Evolutionary conservation across 2,113 vertebrate species (phyloP).

Genomic region (Plectropomus leopardus): DNA sequence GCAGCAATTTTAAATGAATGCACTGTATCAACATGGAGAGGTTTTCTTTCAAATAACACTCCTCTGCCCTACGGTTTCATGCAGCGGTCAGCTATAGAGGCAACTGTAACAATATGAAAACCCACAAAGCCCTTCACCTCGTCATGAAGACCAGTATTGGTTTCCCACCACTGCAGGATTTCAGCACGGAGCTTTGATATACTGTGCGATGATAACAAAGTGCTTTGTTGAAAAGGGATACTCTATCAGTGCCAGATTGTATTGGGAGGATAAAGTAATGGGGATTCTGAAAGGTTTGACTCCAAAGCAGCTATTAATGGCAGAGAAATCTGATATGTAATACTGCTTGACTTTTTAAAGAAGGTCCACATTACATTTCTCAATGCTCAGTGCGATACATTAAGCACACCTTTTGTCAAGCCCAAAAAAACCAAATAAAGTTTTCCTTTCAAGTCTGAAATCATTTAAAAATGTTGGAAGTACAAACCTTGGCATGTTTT

Average conservation of each 20-base stretch:
- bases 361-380: neutral
- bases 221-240: constrained; percentile 33
- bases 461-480: neutral
- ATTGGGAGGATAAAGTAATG: constrained; percentile 7
- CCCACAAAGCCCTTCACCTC: constrained; percentile 48
- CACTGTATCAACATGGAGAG: constrained; percentile 21
- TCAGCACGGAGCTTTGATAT: constrained; percentile 44
- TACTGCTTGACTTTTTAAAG: constrained; percentile 16
- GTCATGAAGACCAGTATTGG: constrained; percentile 34
- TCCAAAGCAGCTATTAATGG: constrained; percentile 27
- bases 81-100: constrained; percentile 30
- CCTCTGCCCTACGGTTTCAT: constrained; percentile 20
- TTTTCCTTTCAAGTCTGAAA: constrained; percentile 7
- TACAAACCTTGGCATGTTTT: neutral
- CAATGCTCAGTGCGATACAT: neutral
- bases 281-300: constrained; percentile 9
- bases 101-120: constrained; percentile 42
- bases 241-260: constrained; percentile 17
- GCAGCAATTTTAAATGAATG: constrained; percentile 36
- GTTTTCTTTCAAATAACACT: constrained; percentile 31
- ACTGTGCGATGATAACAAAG: constrained; percentile 34
- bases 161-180: constrained; percentile 15
- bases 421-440: constrained; percentile 30
- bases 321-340: constrained; percentile 22
- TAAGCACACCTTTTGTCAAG: constrained; percentile 1